These are phyloP conservation scores for Peromyscus leucopus DNA, from an alignment of 2,113 vertebrate genomes.

Conservation along the genomic window DNA sequence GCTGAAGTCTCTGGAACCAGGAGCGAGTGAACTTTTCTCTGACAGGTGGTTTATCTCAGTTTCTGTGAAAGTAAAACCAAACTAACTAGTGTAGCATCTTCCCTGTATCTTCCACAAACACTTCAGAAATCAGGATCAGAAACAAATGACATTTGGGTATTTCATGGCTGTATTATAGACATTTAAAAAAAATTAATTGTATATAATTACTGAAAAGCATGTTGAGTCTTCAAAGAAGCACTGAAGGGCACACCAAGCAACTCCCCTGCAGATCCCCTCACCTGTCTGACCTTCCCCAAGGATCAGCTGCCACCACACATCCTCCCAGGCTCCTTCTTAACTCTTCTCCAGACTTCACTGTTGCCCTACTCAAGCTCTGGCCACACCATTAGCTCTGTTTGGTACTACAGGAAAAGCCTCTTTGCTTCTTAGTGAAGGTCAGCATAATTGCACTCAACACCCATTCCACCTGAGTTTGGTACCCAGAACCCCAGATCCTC, in stretches of 20 bases:
- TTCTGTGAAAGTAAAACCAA: neutral
- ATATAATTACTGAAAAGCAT: neutral
- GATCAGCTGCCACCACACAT: neutral
- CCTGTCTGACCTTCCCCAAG: neutral
- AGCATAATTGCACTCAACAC: neutral
- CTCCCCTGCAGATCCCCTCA: neutral
- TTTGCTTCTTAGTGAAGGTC: neutral
- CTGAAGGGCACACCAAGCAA: neutral
- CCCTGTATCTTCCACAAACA: neutral
- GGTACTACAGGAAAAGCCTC: neutral
- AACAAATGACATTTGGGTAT: constrained; percentile 8
- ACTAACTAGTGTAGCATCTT: neutral
- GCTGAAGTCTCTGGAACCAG: neutral
- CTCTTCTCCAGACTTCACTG: neutral
- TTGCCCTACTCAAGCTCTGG: neutral
- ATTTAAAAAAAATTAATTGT: neutral
- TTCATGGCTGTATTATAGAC: neutral
- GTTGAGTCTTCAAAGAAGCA: neutral
- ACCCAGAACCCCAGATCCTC: neutral
- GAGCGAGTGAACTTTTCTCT: neutral
- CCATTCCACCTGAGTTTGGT: neutral
- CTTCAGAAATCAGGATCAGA: neutral
- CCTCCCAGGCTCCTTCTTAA: neutral
- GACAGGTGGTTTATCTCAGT: neutral
- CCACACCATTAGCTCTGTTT: neutral